Percentiles rank a stretch among this genome's conserved stretches.
Evolutionary conservation across 1,140 invertebrate species (phyloP).

Genomic region (Drosophila micromelanica): DNA sequence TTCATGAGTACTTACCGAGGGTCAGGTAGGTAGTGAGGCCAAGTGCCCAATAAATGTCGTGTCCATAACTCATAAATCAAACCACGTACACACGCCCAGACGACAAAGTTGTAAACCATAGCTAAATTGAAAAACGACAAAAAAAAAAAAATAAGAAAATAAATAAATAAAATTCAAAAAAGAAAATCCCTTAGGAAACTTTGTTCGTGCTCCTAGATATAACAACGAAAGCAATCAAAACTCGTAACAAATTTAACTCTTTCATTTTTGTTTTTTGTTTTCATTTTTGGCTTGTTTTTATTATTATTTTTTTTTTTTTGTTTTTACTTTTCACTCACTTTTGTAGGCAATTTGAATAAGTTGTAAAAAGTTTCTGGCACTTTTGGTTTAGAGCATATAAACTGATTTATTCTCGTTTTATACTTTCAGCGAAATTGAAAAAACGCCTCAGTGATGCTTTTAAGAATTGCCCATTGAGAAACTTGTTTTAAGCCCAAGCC

Average conservation of each 20-base stretch:
- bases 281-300: conserved; percentile 26
- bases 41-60: conserved; percentile 46
- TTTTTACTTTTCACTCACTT: too few relatives aligned
- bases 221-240: conserved; percentile 53
- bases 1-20: conserved; percentile 17
- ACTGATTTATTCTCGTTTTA: conserved; percentile 71
- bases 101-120: conserved; percentile 41
- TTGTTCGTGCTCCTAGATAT: conserved; percentile 34
- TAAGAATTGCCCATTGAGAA: conserved; percentile 82
- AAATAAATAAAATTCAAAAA: conserved; percentile 8
- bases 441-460: conserved; percentile 84
- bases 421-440: conserved; percentile 84
- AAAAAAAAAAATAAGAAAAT: conserved; percentile 19
- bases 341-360: conserved; percentile 56
- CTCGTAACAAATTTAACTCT: conserved; percentile 46
- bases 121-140: conserved; percentile 23
- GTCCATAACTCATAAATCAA: conserved; percentile 36
- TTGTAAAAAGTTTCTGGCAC: conserved; percentile 29
- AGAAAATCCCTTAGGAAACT: conserved; percentile 54
- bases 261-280: conserved; percentile 33
- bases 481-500: conserved; percentile 68
- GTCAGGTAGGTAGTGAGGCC: conserved; percentile 47
- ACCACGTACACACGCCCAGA: conserved; percentile 22
- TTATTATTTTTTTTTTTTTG: conserved; percentile 27
- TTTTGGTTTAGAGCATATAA: conserved; percentile 30